These are phyloP conservation scores for Ethmia dodecea DNA, from an alignment of 2,888 invertebrate genomes.

Conservation along the genomic window DNA sequence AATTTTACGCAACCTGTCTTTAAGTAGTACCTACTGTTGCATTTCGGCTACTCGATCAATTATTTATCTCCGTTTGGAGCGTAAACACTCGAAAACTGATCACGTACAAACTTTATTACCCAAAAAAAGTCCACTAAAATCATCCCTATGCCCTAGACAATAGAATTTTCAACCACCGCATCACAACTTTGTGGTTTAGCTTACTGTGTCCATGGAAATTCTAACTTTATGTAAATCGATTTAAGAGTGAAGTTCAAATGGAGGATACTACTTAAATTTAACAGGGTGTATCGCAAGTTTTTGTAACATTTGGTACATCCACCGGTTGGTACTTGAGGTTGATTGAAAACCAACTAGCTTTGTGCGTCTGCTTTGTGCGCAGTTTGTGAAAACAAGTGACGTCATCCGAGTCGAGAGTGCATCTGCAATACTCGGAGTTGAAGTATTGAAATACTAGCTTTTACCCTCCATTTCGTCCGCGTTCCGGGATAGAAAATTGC, in stretches of 20 bases:
- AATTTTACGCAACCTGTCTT: slow-evolving; percentile 3
- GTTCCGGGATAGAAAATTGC: too few relatives aligned
- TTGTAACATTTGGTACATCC: slow-evolving; percentile 56
- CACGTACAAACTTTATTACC: background rate
- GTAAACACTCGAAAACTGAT: slow-evolving; percentile 30
- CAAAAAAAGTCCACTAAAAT: slow-evolving; percentile 15
- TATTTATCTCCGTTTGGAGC: slow-evolving; percentile 35
- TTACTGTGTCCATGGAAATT: too few relatives aligned
- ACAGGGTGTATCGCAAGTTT: slow-evolving; percentile 17
- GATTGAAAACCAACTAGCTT: slow-evolving; percentile 68
- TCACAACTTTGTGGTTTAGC: background rate
- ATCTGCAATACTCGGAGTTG: too few relatives aligned
- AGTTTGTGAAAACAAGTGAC: slow-evolving; percentile 61
- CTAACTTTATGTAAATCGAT: too few relatives aligned
- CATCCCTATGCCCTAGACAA: background rate
- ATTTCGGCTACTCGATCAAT: slow-evolving; percentile 23
- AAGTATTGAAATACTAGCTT: too few relatives aligned
- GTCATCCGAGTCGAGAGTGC: slow-evolving; percentile 49
- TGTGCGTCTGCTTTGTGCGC: slow-evolving; percentile 64
- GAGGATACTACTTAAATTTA: too few relatives aligned
- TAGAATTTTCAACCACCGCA: too few relatives aligned
- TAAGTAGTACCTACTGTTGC: slow-evolving; percentile 15
- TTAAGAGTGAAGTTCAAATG: too few relatives aligned
- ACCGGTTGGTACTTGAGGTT: slow-evolving; percentile 46
- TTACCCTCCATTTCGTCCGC: too few relatives aligned